phyloP scores from a whole-genome alignment of 2,888 invertebrate genomes.

The Aspidiotus rigidus region DNA sequence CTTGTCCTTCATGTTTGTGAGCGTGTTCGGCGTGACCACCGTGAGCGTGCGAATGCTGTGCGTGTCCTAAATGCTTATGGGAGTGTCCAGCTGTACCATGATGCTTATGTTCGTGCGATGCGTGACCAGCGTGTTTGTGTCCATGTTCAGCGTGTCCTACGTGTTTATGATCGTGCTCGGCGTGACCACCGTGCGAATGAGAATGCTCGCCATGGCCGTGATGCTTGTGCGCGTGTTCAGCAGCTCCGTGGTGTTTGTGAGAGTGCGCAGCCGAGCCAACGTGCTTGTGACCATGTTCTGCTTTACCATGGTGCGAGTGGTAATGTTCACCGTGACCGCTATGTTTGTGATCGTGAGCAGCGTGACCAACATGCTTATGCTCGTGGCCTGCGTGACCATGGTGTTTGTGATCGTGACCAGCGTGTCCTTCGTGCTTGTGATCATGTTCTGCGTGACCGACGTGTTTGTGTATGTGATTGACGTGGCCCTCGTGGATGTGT shows the following conservation, averaged over 20 bases:
- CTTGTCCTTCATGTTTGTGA: constrained; percentile 38
- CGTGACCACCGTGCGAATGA: constrained; percentile 39
- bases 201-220: constrained; percentile 37
- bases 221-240: constrained; percentile 40
- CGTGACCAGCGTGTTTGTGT: constrained; percentile 37
- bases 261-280: constrained; percentile 46
- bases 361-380: constrained; percentile 40
- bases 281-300: constrained; percentile 45
- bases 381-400: constrained; percentile 38
- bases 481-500: constrained; percentile 38
- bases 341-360: constrained; percentile 42
- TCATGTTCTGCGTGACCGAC: constrained; percentile 39
- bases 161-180: constrained; percentile 45
- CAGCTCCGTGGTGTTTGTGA: constrained; percentile 46
- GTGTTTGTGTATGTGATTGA: constrained; percentile 39
- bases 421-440: constrained; percentile 39
- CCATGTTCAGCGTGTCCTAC: constrained; percentile 40
- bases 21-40: constrained; percentile 36
- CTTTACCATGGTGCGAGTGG: constrained; percentile 42
- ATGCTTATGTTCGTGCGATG: constrained; percentile 36
- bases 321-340: constrained; percentile 45
- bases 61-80: constrained; percentile 37
- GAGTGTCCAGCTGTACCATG: constrained; percentile 36
- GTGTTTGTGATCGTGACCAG: constrained; percentile 39
- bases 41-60: constrained; percentile 36